Percentiles rank a stretch among this genome's conserved stretches.
Evolutionary conservation across 2,888 invertebrate species (phyloP).

Genomic region (Crocallis elinguaria): DNA sequence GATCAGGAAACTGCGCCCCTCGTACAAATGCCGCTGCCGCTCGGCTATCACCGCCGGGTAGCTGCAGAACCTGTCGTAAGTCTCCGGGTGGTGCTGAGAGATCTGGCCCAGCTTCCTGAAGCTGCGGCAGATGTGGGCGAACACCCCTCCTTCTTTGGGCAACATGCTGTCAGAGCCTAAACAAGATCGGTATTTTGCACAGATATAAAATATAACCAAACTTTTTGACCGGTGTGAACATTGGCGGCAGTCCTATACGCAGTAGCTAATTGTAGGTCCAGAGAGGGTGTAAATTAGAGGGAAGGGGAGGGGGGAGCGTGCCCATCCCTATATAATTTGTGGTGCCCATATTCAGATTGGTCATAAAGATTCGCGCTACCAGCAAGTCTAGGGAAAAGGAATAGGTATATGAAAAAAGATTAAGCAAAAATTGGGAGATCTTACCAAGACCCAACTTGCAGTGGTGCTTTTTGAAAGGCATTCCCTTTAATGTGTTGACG

Average conservation of each 20-base stretch:
- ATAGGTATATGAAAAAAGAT: no score
- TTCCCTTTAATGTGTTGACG: conserved; percentile 14
- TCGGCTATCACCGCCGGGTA: conserved; percentile 60
- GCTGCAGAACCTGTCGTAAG: conserved; percentile 53
- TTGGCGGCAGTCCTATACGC: no score
- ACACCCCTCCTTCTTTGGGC: conserved; percentile 28
- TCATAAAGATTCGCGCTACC: no score
- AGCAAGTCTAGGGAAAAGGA: no score
- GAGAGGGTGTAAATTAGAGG: no score
- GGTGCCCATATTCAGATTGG: no score
- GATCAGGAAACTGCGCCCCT: conserved; percentile 46
- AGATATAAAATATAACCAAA: no score
- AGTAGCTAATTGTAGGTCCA: no score
- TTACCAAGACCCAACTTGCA: conserved; percentile 53
- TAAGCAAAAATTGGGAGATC: neutral
- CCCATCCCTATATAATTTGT: no score
- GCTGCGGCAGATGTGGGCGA: conserved; percentile 27
- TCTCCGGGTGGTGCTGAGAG: conserved; percentile 56
- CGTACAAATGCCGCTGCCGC: conserved; percentile 51
- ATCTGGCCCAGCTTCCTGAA: conserved; percentile 49
- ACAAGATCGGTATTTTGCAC: no score
- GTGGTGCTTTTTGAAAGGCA: conserved; percentile 42
- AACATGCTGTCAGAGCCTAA: conserved; percentile 56
- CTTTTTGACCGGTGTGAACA: no score
- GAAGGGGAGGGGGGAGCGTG: no score